A percentile compares a stretch with the other conserved stretches of the same genome.
phyloP scores from a whole-genome alignment of 2,797 vertebrate genomes.

The Linurgus olivaceus region DNA sequence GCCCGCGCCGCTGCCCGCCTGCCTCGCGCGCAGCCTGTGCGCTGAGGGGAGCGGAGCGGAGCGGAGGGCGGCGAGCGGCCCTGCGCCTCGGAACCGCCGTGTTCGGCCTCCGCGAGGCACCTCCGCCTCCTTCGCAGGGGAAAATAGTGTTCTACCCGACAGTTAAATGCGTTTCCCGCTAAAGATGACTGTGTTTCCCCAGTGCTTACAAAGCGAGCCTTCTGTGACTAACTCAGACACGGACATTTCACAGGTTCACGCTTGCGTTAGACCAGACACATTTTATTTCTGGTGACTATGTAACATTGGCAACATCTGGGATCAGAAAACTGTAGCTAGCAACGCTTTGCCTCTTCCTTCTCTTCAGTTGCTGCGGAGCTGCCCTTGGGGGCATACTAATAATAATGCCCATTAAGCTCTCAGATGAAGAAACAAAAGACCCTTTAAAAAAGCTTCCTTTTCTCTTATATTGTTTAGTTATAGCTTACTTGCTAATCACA shows the following conservation, averaged over 20 bases:
- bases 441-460: not conserved
- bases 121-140: not conserved
- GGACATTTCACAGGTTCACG: not conserved
- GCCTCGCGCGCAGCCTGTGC: not conserved
- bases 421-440: not conserved
- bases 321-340: not conserved
- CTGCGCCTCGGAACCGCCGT: not conserved
- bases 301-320: not conserved
- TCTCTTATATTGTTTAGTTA: not conserved
- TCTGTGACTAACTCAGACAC: not conserved
- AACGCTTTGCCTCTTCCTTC: not conserved
- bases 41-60: not conserved
- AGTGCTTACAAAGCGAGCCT: not conserved
- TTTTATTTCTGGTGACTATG: not conserved
- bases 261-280: not conserved
- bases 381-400: not conserved
- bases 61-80: not conserved
- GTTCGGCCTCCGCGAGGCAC: accelerated
- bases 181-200: not conserved
- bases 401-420: not conserved
- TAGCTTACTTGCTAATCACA: not conserved
- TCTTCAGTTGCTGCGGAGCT: not conserved
- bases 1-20: not conserved
- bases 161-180: not conserved
- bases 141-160: not conserved